Base-by-base conservation (phyloP, 1,140 invertebrate species). In the Colletes latitarsis region DNA sequence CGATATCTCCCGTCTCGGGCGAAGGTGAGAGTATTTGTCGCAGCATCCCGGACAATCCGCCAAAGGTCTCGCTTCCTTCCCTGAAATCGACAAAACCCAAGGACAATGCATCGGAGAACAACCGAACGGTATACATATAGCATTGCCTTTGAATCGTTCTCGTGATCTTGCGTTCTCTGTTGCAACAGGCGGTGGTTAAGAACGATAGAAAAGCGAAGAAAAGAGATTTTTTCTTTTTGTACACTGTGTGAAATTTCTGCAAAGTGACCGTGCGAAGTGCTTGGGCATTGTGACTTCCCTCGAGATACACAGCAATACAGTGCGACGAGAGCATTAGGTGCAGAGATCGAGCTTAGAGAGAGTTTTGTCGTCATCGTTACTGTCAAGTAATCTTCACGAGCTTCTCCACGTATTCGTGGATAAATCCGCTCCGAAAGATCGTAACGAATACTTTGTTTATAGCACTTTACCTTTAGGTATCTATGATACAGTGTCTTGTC, bases 41-140 rank as follows among this genome's bases (percentile, higher is more conserved):
- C 79, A 93, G 89, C 93, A 93, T 93, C 77, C 93, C 93, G 43
- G 93, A 93, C 62, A 93, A 90, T 79, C 92, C 92, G 70, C 93
- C 93, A 76, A 93, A 93, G 10, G 90, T 91, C 72, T 92, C 93
- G 76, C 88, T 88, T 82, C 68, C 82, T 72, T 93, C 92, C 89
- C 93, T 93, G 93, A 88, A 93, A 93, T 90, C 84, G 89, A 93
- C 88, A 93, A 91, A 92, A 92, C 88, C 92, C 89, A 92, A 92
- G 89, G 79, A 92, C 89, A 91, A 90, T 91, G 90, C 90, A 87
- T 79, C 85, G 79, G 81, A 81, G 81, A 80, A 82, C 43, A 73
- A 66, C 70, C 73, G 49, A 64, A 64, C 69, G 17, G 41, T 62
- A 12, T 4, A 49, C 63, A 60, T 19, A 81, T 41, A 75, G n/a